Conservation (phyloP, 1,140 invertebrate genomes). For the Apis laboriosa region DNA sequence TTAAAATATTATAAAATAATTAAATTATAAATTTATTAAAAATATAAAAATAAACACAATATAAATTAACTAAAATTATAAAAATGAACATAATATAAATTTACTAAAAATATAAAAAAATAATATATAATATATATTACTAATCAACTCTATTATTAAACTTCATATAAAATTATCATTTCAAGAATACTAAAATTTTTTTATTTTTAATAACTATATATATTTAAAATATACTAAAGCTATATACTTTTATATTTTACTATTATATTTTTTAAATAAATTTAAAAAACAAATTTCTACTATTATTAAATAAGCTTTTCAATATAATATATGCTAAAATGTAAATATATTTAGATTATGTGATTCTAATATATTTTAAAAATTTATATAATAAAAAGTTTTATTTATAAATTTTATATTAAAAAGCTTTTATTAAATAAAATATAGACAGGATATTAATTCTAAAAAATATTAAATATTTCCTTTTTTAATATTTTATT, state of each 20-base stretch:
- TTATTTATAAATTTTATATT: not conserved
- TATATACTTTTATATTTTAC: too few relatives aligned
- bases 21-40: too few relatives aligned
- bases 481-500: conserved; percentile 40
- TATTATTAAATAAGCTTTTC: not conserved
- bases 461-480: conserved; percentile 14
- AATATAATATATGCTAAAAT: not conserved
- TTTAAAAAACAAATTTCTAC: not conserved
- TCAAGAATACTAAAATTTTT: too few relatives aligned
- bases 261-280: not conserved
- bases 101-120: too few relatives aligned
- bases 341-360: not conserved
- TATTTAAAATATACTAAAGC: not conserved
- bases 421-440: conserved; percentile 12
- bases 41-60: too few relatives aligned
- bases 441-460: conserved; percentile 19
- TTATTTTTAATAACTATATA: not conserved
- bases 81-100: too few relatives aligned
- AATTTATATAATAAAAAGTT: not conserved
- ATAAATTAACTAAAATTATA: too few relatives aligned
- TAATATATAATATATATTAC: too few relatives aligned
- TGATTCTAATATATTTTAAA: not conserved
- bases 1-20: too few relatives aligned
- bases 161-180: too few relatives aligned
- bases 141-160: too few relatives aligned